These are phyloP conservation scores for Phaonia tiefii DNA, from an alignment of 2,888 invertebrate genomes.

Conservation along the genomic window DNA sequence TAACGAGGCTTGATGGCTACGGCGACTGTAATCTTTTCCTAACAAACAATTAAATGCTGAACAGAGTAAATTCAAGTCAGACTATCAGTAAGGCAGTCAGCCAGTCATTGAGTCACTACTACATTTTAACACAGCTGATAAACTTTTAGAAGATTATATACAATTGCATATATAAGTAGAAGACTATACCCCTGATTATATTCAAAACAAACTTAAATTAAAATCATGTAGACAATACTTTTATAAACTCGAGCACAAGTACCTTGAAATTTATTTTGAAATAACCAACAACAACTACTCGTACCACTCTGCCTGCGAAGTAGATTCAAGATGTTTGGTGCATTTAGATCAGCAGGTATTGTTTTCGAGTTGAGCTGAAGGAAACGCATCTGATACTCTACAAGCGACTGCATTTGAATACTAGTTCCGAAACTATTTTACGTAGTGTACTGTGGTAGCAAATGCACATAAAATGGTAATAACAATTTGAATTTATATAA, in stretches of 20 bases:
- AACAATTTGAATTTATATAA: too few relatives aligned
- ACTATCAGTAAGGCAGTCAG: neutral
- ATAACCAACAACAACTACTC: slow-evolving; percentile 12
- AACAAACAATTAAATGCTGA: neutral
- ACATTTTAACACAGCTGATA: too few relatives aligned
- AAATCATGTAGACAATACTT: slow-evolving; percentile 20
- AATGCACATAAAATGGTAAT: too few relatives aligned
- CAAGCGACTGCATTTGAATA: too few relatives aligned
- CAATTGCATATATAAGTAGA: slow-evolving; percentile 13
- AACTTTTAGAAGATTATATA: slow-evolving; percentile 27
- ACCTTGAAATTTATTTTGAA: slow-evolving; percentile 30
- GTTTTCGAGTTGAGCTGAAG: neutral
- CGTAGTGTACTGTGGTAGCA: too few relatives aligned
- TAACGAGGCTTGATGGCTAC: neutral
- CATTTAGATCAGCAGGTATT: neutral
- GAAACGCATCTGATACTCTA: neutral
- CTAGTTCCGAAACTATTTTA: too few relatives aligned
- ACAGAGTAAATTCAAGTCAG: neutral
- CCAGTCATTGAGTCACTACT: neutral
- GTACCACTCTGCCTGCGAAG: neutral
- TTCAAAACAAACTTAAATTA: slow-evolving; percentile 18
- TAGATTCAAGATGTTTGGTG: slow-evolving; percentile 16
- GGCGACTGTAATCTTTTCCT: neutral
- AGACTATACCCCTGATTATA: neutral
- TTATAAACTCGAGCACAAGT: neutral